These are phyloP conservation scores for Nicator chloris DNA, from an alignment of 2,113 vertebrate genomes.

Conservation along the genomic window DNA sequence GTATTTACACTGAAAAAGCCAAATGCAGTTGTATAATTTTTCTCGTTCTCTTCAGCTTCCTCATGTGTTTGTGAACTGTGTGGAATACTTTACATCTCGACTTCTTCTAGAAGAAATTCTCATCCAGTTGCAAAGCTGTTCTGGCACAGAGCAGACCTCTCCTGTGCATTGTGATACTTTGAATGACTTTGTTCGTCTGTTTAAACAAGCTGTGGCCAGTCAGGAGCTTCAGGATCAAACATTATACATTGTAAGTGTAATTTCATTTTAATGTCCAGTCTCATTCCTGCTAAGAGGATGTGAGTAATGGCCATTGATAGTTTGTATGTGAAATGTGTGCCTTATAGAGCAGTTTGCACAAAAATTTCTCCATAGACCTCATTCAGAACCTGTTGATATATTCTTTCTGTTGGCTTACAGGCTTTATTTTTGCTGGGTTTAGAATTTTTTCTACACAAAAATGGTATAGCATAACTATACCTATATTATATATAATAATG, in stretches of 20 bases:
- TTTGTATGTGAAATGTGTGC: neutral
- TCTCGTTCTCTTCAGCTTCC: slow-evolving; percentile 77
- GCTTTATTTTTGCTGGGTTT: neutral
- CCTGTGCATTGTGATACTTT: slow-evolving; percentile 78
- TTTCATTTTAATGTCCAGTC: neutral
- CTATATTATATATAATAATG: no score
- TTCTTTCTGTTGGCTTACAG: neutral
- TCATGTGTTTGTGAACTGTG: slow-evolving; percentile 84
- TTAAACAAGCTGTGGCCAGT: slow-evolving; percentile 73
- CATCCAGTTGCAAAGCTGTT: slow-evolving; percentile 75
- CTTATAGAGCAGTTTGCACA: neutral
- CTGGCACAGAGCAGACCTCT: slow-evolving; percentile 36
- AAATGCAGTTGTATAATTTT: neutral
- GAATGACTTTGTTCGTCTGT: slow-evolving; percentile 88
- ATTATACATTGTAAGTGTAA: slow-evolving; percentile 91
- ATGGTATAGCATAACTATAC: neutral
- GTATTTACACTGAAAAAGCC: neutral
- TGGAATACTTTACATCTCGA: slow-evolving; percentile 82
- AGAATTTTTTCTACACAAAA: neutral
- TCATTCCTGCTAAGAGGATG: neutral
- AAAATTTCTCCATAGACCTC: neutral
- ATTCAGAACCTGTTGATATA: neutral
- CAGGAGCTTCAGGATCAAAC: slow-evolving; percentile 77
- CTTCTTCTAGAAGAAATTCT: slow-evolving; percentile 90
- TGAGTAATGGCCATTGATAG: neutral